Conservation (phyloP, 1,140 invertebrate species). For the Anagrus nilaparvatae region DNA sequence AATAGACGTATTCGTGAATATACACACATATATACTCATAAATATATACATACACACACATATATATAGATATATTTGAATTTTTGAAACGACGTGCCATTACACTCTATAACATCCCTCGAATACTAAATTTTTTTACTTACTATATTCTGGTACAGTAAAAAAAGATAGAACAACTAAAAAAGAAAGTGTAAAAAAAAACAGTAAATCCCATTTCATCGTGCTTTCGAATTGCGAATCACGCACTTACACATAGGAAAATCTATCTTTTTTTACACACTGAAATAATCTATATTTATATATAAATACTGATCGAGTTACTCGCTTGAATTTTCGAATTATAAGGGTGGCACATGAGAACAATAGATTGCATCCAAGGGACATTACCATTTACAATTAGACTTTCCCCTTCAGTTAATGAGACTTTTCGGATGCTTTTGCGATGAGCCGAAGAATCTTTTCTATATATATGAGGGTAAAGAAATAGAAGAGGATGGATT, state of each 20-base stretch:
- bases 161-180: no score
- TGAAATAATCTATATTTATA: no score
- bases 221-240: constrained; percentile 10
- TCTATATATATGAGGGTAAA: no score
- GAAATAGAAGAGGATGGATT: constrained; percentile 6
- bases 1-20: constrained; percentile 4
- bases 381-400: constrained; percentile 18
- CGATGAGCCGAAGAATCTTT: no score
- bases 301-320: no score
- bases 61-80: constrained; percentile 20
- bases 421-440: constrained; percentile 5
- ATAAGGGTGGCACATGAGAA: no score
- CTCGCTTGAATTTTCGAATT: no score
- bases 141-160: no score
- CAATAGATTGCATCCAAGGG: constrained; percentile 13
- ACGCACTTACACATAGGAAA: constrained; percentile 11
- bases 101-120: constrained; percentile 15
- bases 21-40: constrained; percentile 7
- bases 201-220: constrained; percentile 5
- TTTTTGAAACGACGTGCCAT: constrained; percentile 22
- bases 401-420: constrained; percentile 11
- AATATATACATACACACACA: constrained; percentile 12
- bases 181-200: constrained; percentile 1
- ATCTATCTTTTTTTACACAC: constrained; percentile 14
- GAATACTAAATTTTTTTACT: constrained; percentile 25